A percentile compares a stretch with the other conserved stretches of the same genome.
phyloP scores from a whole-genome alignment of 2,797 vertebrate genomes.

The Cephalopachus bancanus region DNA sequence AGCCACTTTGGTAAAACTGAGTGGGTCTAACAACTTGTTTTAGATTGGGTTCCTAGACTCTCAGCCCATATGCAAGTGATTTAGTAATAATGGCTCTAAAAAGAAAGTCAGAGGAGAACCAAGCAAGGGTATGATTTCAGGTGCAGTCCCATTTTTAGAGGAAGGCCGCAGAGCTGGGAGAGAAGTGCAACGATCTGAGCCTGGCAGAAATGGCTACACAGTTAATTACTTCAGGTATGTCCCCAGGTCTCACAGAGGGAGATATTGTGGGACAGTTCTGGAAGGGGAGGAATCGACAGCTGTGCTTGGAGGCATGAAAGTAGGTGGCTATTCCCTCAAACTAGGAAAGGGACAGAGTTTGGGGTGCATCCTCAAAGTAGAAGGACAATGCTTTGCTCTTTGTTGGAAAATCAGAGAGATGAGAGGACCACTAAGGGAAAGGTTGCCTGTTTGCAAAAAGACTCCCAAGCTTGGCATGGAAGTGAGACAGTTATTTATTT shows the following conservation, averaged over 20 bases:
- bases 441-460: neutral
- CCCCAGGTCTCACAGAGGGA: neutral
- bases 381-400: neutral
- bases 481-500: neutral
- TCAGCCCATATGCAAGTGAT: neutral
- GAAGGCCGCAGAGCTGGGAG: neutral
- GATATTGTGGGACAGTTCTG: neutral
- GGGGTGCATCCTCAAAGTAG: neutral
- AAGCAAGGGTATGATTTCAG: neutral
- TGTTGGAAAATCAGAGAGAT: neutral
- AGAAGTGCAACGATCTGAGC: neutral
- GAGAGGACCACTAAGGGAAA: neutral
- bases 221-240: neutral
- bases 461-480: neutral
- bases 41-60: neutral
- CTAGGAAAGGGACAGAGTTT: neutral
- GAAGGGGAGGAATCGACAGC: neutral
- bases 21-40: neutral
- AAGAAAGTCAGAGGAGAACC: neutral
- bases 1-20: constrained; percentile 13
- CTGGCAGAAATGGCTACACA: neutral
- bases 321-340: neutral
- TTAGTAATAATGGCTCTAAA: neutral
- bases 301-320: neutral
- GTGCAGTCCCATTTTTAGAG: neutral